Percentiles rank a stretch among this genome's conserved stretches.
These are phyloP conservation scores for Xylota sylvarum DNA, from an alignment of 2,888 invertebrate species.

Conservation along the genomic window DNA sequence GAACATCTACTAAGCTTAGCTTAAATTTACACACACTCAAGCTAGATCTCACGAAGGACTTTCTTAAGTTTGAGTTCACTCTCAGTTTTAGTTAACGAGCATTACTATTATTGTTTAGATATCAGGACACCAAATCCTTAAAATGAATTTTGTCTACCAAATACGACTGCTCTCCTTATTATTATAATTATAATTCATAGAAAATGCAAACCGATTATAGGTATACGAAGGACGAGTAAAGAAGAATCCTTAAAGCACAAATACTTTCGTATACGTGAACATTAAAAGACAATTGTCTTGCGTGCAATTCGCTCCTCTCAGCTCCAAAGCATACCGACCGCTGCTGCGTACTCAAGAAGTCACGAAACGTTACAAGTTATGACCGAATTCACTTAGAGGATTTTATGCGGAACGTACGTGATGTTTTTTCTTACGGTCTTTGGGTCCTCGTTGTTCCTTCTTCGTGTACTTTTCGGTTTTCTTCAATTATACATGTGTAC, in stretches of 20 bases:
- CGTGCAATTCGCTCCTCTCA: constrained; percentile 49
- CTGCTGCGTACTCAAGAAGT: constrained; percentile 67
- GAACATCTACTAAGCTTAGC: too few relatives aligned
- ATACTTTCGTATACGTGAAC: constrained; percentile 53
- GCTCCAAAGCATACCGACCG: constrained; percentile 5
- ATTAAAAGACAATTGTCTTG: constrained; percentile 74
- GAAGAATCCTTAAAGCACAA: constrained; percentile 22
- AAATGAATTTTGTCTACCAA: neutral
- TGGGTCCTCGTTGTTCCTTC: constrained; percentile 16
- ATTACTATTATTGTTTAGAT: too few relatives aligned
- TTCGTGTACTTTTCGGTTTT: constrained; percentile 24
- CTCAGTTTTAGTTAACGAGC: too few relatives aligned
- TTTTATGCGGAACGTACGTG: constrained; percentile 84
- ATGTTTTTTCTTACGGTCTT: constrained; percentile 65
- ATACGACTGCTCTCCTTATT: too few relatives aligned
- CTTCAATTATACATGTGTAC: constrained; percentile 74
- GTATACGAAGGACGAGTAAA: neutral
- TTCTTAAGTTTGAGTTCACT: too few relatives aligned
- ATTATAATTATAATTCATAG: constrained; percentile 24
- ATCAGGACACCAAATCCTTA: neutral
- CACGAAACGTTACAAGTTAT: constrained; percentile 82
- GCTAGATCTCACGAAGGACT: too few relatives aligned
- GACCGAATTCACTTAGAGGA: constrained; percentile 83
- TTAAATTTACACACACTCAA: too few relatives aligned
- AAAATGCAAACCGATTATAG: constrained; percentile 24